Evolutionary conservation across 2,797 vertebrate species (phyloP).

Genomic region (Sphenopsis melanotis): DNA sequence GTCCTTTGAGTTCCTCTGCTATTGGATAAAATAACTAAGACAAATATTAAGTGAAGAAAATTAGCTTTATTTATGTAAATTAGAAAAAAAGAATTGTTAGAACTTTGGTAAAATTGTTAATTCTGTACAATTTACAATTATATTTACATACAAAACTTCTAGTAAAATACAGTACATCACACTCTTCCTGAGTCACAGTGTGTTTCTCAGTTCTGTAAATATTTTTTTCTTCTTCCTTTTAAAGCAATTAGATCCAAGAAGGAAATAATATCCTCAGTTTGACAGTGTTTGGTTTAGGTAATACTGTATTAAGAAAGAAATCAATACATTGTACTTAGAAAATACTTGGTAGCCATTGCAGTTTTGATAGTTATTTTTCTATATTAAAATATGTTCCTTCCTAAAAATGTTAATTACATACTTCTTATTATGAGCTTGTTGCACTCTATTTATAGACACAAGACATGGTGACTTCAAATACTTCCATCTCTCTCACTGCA

Average conservation of each 20-base stretch:
- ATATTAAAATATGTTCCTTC: conserved; percentile 70
- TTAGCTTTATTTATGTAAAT: conserved; percentile 81
- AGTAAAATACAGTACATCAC: conserved; percentile 77
- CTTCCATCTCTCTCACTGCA: neutral
- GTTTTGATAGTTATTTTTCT: conserved; percentile 43
- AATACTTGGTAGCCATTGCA: conserved; percentile 50
- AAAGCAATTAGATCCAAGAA: conserved; percentile 37
- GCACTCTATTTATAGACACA: conserved; percentile 34
- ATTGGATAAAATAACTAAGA: conserved; percentile 33
- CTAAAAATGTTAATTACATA: conserved; percentile 62
- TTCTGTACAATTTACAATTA: conserved; percentile 79
- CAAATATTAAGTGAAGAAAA: conserved; percentile 71
- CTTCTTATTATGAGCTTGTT: conserved; percentile 12
- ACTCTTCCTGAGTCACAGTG: conserved; percentile 63
- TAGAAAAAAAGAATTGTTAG: conserved; percentile 79
- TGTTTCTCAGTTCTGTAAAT: conserved; percentile 57
- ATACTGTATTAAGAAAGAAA: conserved; percentile 52
- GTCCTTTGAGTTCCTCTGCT: neutral
- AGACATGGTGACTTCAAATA: conserved; percentile 36
- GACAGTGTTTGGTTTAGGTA: conserved; percentile 58
- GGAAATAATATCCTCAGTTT: conserved; percentile 22
- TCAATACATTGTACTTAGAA: conserved; percentile 51
- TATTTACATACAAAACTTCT: conserved; percentile 76
- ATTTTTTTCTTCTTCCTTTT: neutral
- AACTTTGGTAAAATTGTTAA: conserved; percentile 72